Evolutionary conservation across 2,888 invertebrate species (phyloP).

Genomic region (Coremacera marginata): DNA sequence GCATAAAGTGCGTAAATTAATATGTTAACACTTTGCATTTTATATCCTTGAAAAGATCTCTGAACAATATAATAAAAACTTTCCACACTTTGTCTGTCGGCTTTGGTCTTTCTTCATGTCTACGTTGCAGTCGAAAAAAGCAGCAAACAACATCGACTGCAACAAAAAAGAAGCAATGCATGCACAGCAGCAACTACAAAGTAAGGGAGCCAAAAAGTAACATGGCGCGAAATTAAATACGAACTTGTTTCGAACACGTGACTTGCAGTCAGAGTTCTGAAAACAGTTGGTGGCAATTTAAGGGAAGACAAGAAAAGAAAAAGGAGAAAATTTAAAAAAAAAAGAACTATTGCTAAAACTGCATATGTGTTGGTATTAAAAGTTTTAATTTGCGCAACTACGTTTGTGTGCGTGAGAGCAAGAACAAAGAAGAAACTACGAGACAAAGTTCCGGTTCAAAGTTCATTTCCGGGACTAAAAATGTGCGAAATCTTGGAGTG

Average conservation of each 20-base stretch:
- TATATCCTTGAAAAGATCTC: not conserved
- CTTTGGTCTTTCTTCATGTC: not conserved
- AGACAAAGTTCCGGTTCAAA: no score
- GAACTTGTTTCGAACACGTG: conserved; percentile 23
- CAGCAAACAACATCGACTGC: not conserved
- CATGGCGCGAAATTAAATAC: conserved; percentile 35
- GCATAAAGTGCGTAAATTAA: not conserved
- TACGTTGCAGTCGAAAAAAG: not conserved
- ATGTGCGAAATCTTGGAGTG: conserved; percentile 18
- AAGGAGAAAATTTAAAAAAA: no score
- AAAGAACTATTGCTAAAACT: not conserved
- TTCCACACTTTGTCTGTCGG: conserved; percentile 8
- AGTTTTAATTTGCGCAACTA: conserved; percentile 17
- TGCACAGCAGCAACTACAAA: not conserved
- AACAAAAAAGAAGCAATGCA: not conserved
- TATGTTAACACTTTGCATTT: not conserved
- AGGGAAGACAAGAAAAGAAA: not conserved
- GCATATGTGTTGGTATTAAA: conserved; percentile 16
- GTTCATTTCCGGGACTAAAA: no score
- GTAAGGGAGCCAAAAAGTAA: conserved; percentile 11
- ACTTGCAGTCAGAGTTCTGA: not conserved
- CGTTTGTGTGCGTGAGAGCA: not conserved
- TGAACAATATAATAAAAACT: not conserved
- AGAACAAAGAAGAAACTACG: not conserved
- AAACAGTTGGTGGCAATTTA: not conserved